phyloP scores from a whole-genome alignment of 2,797 vertebrate species.

The Pseudochirops corinnae region DNA sequence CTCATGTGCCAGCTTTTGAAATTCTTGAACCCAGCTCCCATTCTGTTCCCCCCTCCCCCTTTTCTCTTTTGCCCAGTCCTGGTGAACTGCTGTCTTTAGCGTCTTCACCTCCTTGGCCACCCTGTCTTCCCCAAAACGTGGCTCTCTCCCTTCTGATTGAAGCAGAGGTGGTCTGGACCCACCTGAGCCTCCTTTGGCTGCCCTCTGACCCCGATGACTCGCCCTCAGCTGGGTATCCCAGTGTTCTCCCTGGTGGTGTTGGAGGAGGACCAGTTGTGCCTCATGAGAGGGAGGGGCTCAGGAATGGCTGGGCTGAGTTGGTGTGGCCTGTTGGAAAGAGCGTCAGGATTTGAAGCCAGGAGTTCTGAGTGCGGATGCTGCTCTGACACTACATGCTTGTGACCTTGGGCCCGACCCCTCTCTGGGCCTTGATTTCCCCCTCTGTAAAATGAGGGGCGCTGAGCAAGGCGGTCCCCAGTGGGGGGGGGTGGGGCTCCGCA shows the following conservation, averaged over 20 bases:
- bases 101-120: neutral
- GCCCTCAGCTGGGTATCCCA: too few species aligned
- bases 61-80: too few species aligned
- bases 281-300: neutral
- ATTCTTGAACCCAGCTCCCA: too few species aligned
- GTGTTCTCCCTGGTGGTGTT: too few species aligned
- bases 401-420: neutral
- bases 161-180: neutral
- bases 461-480: neutral
- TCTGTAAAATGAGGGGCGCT: neutral
- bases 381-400: neutral
- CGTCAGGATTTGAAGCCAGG: too few species aligned
- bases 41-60: neutral
- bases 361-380: neutral
- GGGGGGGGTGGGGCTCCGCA: conserved; percentile 10
- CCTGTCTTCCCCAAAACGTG: neutral
- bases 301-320: neutral
- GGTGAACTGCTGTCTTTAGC: neutral
- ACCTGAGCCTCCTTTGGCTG: too few species aligned
- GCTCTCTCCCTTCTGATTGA: neutral
- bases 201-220: neutral
- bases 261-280: too few species aligned
- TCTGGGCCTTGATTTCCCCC: neutral
- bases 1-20: neutral
- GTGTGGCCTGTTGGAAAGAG: neutral